A percentile compares a stretch with the other conserved stretches of the same genome.
phyloP scores from a whole-genome alignment of 2,888 invertebrate species.

The Brachyptera putata region DNA sequence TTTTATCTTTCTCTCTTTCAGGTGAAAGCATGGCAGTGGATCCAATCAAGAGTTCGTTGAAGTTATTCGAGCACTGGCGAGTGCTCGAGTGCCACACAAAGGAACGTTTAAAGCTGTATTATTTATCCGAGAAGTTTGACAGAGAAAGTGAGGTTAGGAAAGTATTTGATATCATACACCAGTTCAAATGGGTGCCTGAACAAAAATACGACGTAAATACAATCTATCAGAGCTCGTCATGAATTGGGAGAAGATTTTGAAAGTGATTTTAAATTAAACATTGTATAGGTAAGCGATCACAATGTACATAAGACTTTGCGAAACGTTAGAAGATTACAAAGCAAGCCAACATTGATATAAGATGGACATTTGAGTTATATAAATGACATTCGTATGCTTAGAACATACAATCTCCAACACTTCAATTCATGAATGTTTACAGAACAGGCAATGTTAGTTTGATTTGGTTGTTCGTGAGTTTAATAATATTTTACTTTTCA shows the following conservation, averaged over 20 bases:
- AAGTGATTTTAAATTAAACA: too few relatives aligned
- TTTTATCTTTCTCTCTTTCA: too few relatives aligned
- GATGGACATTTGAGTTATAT: too few relatives aligned
- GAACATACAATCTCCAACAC: too few relatives aligned
- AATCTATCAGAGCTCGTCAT: neutral
- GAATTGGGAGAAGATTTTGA: neutral
- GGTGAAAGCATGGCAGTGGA: conserved; percentile 87
- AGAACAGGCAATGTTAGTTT: too few relatives aligned
- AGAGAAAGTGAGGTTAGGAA: conserved; percentile 24
- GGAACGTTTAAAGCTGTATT: conserved; percentile 45
- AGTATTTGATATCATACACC: conserved; percentile 28
- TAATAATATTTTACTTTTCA: too few relatives aligned
- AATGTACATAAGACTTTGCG: too few relatives aligned
- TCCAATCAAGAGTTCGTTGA: conserved; percentile 78
- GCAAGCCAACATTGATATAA: neutral
- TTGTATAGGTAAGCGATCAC: too few relatives aligned
- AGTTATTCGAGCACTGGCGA: conserved; percentile 75
- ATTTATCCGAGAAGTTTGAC: conserved; percentile 44
- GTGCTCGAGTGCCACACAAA: conserved; percentile 58
- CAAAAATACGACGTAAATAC: neutral
- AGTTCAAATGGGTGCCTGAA: conserved; percentile 23
- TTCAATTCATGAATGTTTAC: too few relatives aligned
- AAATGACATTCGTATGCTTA: neutral
- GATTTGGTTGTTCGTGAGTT: too few relatives aligned
- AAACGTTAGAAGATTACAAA: neutral